phyloP scores from a whole-genome alignment of 2,113 vertebrate species.

The Tenrec ecaudatus region DNA sequence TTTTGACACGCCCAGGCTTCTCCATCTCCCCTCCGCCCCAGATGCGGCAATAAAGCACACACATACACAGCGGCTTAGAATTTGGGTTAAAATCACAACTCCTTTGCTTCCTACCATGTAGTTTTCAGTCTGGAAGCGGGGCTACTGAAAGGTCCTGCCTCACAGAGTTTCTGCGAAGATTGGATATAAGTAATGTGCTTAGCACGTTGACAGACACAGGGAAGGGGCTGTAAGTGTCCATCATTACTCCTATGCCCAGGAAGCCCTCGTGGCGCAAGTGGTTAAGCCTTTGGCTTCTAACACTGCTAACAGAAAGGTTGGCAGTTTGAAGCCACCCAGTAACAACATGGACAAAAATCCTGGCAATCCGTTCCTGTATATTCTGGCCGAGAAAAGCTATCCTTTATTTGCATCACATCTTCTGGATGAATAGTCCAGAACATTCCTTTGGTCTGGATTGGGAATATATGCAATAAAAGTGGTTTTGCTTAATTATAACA shows the following conservation, averaged over 20 bases:
- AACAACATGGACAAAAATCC: background rate
- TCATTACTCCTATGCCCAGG: background rate
- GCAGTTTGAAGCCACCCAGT: background rate
- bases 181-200: background rate
- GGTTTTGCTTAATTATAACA: too few species aligned
- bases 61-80: background rate
- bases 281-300: background rate
- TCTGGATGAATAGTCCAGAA: too few species aligned
- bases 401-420: too few species aligned
- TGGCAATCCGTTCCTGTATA: background rate
- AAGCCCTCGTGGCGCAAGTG: background rate
- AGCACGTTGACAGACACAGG: background rate
- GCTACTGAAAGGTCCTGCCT: background rate
- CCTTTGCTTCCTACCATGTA: background rate
- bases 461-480: too few species aligned
- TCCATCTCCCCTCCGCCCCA: background rate
- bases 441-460: too few species aligned
- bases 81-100: background rate
- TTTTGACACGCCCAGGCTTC: too few species aligned
- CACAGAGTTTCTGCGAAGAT: background rate
- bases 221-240: background rate
- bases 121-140: background rate
- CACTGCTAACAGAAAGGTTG: background rate
- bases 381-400: background rate
- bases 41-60: background rate